Conservation (phyloP, 2,888 invertebrate species). For the Heliconius ismenius region DNA sequence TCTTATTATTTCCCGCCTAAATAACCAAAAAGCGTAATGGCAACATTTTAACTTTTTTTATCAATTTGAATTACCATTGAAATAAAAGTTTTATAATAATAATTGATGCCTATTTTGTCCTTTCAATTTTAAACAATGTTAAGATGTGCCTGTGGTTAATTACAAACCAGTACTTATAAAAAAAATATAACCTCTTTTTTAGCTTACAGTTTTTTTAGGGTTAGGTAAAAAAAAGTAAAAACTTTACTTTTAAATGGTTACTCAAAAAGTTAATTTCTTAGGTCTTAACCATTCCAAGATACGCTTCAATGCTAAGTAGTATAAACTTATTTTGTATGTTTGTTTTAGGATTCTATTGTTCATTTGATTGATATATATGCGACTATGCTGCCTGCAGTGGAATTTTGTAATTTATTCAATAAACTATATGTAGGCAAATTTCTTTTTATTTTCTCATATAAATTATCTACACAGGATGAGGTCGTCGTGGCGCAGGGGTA, state of each 20-base stretch:
- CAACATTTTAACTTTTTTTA: slow-evolving; percentile 12
- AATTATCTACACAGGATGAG: no score
- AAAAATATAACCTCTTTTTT: neutral
- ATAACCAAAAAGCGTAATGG: slow-evolving; percentile 19
- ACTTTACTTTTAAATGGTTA: neutral
- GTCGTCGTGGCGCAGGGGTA: no score
- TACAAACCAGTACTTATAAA: neutral
- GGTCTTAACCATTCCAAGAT: slow-evolving; percentile 63
- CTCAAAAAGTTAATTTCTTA: slow-evolving; percentile 26
- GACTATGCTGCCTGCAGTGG: slow-evolving; percentile 61
- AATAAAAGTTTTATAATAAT: slow-evolving; percentile 8
- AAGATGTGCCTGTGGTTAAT: neutral
- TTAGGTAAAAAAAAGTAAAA: slow-evolving; percentile 6
- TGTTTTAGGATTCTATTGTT: slow-evolving; percentile 60
- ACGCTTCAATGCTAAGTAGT: slow-evolving; percentile 49
- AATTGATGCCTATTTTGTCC: slow-evolving; percentile 6
- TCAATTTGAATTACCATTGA: slow-evolving; percentile 12
- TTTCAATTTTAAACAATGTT: slow-evolving; percentile 10
- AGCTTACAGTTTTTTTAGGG: slow-evolving; percentile 2
- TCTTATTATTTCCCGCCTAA: slow-evolving; percentile 13
- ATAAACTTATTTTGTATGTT: slow-evolving; percentile 53
- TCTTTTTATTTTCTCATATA: slow-evolving; percentile 9
- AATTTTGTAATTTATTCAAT: slow-evolving; percentile 78
- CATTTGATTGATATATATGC: slow-evolving; percentile 55
- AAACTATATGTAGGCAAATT: slow-evolving; percentile 70